These are phyloP conservation scores for Dromococcyx pavoninus DNA, from an alignment of 2,797 vertebrate species.

Conservation along the genomic window DNA sequence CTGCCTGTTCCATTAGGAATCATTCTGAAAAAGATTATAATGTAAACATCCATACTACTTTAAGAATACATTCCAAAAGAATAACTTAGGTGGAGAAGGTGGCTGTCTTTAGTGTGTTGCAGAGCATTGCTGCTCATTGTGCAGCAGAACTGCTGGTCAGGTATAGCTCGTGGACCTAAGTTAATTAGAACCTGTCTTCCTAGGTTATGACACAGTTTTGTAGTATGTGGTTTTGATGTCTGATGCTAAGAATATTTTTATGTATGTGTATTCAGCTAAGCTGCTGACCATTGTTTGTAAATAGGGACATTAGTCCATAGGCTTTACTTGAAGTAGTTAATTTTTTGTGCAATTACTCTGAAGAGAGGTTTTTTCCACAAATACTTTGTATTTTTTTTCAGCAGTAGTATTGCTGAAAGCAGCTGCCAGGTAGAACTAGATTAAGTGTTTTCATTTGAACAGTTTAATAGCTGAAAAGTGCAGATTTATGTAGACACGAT, in stretches of 20 bases:
- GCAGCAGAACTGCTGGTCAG: not conserved
- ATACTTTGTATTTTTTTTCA: not conserved
- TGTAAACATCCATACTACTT: not conserved
- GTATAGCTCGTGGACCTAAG: not conserved
- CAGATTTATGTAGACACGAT: conserved; percentile 14
- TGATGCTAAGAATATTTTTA: not conserved
- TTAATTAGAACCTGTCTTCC: not conserved
- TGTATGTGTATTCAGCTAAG: not conserved
- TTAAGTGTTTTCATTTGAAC: conserved; percentile 19
- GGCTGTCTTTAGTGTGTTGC: not conserved
- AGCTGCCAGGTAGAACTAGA: conserved; percentile 10
- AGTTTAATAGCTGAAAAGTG: conserved; percentile 16
- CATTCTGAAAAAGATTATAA: not conserved
- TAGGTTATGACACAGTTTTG: not conserved
- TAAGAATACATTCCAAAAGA: not conserved
- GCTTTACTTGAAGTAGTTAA: not conserved
- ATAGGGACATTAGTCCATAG: not conserved
- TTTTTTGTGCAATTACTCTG: not conserved
- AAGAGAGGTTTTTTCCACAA: not conserved
- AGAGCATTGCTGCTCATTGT: accelerated
- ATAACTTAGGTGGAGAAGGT: not conserved
- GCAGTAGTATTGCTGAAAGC: not conserved
- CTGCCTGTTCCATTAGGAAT: not conserved
- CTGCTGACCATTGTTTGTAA: not conserved
- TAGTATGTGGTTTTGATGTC: not conserved